Evolutionary conservation across 2,888 invertebrate species (phyloP), one percentile per base, ranked within the genome.

Genomic region (Dasysyrphus albostriatus): DNA sequence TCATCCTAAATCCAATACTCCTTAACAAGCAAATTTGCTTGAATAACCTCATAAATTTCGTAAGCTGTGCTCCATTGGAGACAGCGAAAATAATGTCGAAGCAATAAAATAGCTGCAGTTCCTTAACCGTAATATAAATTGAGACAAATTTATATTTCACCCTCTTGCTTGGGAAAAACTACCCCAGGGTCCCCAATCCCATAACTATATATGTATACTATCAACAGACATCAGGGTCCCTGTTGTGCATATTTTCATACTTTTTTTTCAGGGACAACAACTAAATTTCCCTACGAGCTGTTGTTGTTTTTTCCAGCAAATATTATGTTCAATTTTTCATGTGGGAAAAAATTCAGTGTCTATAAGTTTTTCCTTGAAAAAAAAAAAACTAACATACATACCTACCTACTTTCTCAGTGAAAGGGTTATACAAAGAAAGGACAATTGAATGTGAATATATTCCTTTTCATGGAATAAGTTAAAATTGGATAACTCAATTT

Each of bases 81-180:
- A 29, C 74, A 51, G 34, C 44, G 16, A 70, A 65, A 63, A 75
- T 72, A 84, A 83, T 75, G 37, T 34, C 72, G 51, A 29, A 49
- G 74, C 82, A 85, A 75, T 83, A 83, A 87, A 87, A 83, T 87
- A 79, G 42, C 83, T 87, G 83, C 87, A 87, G 87, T 87, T 83
- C 72, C 85, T 82, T 85, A 81, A 76, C 74, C 78, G 39, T 73
- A 88, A 76, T 80, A 88, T 80, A 88, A 88, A 83, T 83, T 80
- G 88, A 88, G 83, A 83, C 88, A 83, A 88, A 83, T 88, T 88
- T 80, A 80, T 83, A 83, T 83, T 80, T 88, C 83, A 87, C 85
- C 85, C 77, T 65, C 77, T 65, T 47, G 44, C 29, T 49, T 16
- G n/a, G 8, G 6, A 42, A 19, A 47, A 19, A 5, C 3, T 1